Evolutionary conservation across 2,888 invertebrate genomes (phyloP).

Genomic region (Netelia fuscicornis): DNA sequence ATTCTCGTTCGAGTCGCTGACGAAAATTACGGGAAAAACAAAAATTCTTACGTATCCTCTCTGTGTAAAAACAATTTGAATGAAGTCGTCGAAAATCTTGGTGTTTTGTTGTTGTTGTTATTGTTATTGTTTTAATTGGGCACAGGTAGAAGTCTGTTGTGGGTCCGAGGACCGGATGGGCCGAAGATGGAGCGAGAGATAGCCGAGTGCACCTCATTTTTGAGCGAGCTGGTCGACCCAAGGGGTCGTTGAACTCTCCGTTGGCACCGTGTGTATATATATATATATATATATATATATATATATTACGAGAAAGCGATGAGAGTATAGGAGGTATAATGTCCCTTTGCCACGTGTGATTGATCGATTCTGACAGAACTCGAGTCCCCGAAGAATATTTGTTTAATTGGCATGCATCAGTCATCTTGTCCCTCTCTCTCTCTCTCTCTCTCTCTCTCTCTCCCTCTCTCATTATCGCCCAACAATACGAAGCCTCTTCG

Average conservation of each 20-base stretch:
- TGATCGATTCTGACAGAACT: slow-evolving; percentile 62
- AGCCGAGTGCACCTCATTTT: slow-evolving; percentile 68
- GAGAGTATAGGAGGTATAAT: slow-evolving; percentile 36
- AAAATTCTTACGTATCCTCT: background rate
- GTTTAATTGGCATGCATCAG: slow-evolving; percentile 60
- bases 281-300: background rate
- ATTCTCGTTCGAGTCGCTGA: background rate
- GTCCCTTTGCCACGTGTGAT: slow-evolving; percentile 57
- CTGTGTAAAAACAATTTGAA: slow-evolving; percentile 34
- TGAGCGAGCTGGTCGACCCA: slow-evolving; percentile 62
- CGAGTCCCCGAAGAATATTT: slow-evolving; percentile 52
- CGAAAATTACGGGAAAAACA: background rate
- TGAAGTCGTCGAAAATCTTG: slow-evolving; percentile 44
- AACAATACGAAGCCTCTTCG: slow-evolving; percentile 22
- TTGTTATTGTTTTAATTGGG: slow-evolving; percentile 50
- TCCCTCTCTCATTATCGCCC: slow-evolving; percentile 54
- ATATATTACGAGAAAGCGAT: slow-evolving; percentile 29
- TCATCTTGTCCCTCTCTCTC: slow-evolving; percentile 4
- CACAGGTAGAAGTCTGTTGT: slow-evolving; percentile 54
- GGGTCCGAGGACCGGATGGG: slow-evolving; percentile 65
- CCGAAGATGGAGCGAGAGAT: slow-evolving; percentile 67
- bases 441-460: background rate
- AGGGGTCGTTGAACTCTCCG: slow-evolving; percentile 61
- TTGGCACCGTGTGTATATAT: background rate
- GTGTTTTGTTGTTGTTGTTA: slow-evolving; percentile 12